phyloP scores from a whole-genome alignment of 2,113 vertebrate genomes.

The Misgurnus anguillicaudatus region DNA sequence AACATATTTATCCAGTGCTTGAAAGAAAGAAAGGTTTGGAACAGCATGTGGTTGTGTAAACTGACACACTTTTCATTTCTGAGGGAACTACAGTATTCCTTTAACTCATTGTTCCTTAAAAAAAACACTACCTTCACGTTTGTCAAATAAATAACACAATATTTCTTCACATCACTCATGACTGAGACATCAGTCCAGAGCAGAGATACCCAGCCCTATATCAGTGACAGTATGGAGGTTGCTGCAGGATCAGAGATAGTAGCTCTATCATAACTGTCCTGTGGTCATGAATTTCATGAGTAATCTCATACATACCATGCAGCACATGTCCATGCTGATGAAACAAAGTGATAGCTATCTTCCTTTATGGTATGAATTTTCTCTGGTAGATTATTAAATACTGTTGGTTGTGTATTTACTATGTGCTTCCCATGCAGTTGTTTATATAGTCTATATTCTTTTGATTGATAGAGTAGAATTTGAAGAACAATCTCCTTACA shows the following conservation, averaged over 20 bases:
- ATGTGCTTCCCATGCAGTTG: neutral
- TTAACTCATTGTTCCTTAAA: too few relatives aligned
- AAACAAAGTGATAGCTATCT: constrained; percentile 25
- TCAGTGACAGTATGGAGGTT: constrained; percentile 31
- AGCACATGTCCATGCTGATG: constrained; percentile 25
- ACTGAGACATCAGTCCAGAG: neutral
- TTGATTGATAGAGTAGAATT: too few relatives aligned
- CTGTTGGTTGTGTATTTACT: neutral
- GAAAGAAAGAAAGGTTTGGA: too few relatives aligned
- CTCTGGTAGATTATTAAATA: neutral
- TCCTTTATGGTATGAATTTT: constrained; percentile 3
- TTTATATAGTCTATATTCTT: too few relatives aligned
- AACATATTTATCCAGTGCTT: too few relatives aligned
- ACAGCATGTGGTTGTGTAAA: too few relatives aligned
- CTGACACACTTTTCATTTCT: too few relatives aligned
- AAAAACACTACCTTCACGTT: too few relatives aligned
- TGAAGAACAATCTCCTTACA: too few relatives aligned
- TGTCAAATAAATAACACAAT: neutral
- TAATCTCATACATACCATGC: constrained; percentile 35
- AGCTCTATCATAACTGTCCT: constrained; percentile 17
- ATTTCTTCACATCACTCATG: neutral
- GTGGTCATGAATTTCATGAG: constrained; percentile 17
- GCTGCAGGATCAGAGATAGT: constrained; percentile 30
- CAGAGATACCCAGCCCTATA: constrained; percentile 19
- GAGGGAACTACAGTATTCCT: too few relatives aligned